phyloP scores from a whole-genome alignment of 2,113 vertebrate species.

The Willisornis vidua region DNA sequence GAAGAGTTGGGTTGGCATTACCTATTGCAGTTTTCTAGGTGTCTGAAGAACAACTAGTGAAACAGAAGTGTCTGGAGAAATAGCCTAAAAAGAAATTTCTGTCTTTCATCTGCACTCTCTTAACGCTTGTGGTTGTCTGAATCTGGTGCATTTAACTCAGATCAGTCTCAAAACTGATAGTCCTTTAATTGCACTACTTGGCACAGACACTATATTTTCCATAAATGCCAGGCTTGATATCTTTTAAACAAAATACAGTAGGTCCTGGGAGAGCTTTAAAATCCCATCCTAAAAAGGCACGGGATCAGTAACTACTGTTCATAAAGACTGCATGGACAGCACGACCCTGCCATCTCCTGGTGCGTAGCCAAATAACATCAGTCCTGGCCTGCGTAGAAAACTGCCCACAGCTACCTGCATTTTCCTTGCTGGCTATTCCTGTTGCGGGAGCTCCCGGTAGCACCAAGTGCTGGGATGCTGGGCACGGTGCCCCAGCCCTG shows the following conservation, averaged over 20 bases:
- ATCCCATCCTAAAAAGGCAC: background rate
- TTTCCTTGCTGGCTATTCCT: background rate
- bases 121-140: background rate
- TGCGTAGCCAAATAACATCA: background rate
- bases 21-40: background rate
- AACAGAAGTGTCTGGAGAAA: background rate
- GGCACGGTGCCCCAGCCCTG: background rate
- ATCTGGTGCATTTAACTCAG: background rate
- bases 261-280: background rate
- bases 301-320: fast-evolving
- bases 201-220: background rate
- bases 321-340: background rate
- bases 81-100: background rate
- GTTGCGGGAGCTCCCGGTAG: fast-evolving
- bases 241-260: background rate
- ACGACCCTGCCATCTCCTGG: constrained; percentile 64
- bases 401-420: background rate
- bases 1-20: background rate
- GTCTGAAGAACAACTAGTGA: background rate
- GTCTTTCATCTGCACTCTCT: background rate
- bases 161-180: background rate
- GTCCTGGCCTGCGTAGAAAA: fast-evolving
- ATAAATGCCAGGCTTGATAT: background rate
- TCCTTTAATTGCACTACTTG: background rate
- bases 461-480: background rate